Percentiles rank a stretch among this genome's conserved stretches.
phyloP scores from a whole-genome alignment of 2,888 invertebrate genomes.

The Liopterus haemorrhoidalis region DNA sequence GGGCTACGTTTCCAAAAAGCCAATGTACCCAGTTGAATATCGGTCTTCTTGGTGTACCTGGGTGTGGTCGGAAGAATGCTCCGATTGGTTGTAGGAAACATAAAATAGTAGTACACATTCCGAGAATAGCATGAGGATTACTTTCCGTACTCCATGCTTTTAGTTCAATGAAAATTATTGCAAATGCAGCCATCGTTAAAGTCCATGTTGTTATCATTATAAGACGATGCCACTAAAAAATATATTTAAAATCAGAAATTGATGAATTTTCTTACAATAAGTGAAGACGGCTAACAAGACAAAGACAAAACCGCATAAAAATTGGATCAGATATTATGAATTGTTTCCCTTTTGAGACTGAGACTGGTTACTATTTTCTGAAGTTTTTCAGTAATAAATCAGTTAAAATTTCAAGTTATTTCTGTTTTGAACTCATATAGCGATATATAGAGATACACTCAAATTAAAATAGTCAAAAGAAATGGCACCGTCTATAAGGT shows the following conservation, averaged over 20 bases:
- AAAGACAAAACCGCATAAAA: not conserved
- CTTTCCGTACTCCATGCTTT: constrained; percentile 67
- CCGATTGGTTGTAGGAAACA: constrained; percentile 84
- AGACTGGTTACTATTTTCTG: no score
- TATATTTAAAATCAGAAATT: no score
- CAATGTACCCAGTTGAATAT: constrained; percentile 91
- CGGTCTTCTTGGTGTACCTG: constrained; percentile 69
- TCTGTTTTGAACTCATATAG: no score
- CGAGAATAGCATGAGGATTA: constrained; percentile 80
- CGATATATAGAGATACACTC: no score
- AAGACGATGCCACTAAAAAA: constrained; percentile 72
- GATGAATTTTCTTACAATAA: not conserved
- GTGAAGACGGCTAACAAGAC: no score
- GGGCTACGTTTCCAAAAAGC: constrained; percentile 80
- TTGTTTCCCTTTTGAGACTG: no score
- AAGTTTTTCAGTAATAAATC: no score
- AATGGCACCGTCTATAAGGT: no score
- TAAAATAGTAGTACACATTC: constrained; percentile 67
- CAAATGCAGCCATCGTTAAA: constrained; percentile 69
- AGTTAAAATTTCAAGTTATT: no score
- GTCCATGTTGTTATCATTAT: constrained; percentile 79
- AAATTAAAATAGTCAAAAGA: no score
- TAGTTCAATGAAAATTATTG: constrained; percentile 76
- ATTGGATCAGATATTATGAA: no score
- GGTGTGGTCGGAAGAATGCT: constrained; percentile 80